Percentiles rank a stretch among this genome's conserved stretches.
Evolutionary conservation across 2,797 vertebrate genomes (phyloP).

Genomic region (Vireo griseus): DNA sequence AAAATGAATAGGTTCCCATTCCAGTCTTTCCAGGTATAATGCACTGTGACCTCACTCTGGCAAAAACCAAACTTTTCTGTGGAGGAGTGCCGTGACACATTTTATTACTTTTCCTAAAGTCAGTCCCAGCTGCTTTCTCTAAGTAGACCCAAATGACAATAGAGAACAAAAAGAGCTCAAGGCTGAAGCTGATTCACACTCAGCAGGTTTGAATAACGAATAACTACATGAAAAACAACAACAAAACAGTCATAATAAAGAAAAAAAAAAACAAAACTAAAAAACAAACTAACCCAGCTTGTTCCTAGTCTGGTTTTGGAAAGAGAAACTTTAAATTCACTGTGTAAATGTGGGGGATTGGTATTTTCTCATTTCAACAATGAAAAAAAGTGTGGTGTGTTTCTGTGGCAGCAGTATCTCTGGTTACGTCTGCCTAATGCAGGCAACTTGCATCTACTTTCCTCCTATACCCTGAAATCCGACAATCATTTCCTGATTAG

Average conservation of each 20-base stretch:
- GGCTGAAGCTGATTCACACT: not conserved
- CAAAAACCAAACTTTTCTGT: not conserved
- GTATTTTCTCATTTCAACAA: not conserved
- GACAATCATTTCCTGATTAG: not conserved
- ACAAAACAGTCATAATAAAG: not conserved
- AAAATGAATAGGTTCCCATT: not conserved
- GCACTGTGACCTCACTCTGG: not conserved
- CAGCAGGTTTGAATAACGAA: not conserved
- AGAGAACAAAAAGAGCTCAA: not conserved
- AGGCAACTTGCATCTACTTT: not conserved
- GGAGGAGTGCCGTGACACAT: not conserved
- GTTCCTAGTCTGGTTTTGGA: not conserved
- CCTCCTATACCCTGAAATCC: not conserved
- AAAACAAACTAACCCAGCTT: not conserved
- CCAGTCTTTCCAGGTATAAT: not conserved
- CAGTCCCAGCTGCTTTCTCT: not conserved
- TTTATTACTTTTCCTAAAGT: not conserved
- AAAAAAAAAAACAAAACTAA: too few species aligned
- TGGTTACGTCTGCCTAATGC: not conserved
- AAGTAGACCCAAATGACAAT: not conserved
- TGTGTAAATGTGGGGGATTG: not conserved
- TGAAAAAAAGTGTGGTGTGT: not conserved
- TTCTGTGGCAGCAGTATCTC: not conserved
- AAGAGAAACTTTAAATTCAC: not conserved
- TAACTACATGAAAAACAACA: not conserved